These are phyloP conservation scores for Corynorhinus townsendii DNA, from an alignment of 2,113 vertebrate genomes.

Conservation along the genomic window DNA sequence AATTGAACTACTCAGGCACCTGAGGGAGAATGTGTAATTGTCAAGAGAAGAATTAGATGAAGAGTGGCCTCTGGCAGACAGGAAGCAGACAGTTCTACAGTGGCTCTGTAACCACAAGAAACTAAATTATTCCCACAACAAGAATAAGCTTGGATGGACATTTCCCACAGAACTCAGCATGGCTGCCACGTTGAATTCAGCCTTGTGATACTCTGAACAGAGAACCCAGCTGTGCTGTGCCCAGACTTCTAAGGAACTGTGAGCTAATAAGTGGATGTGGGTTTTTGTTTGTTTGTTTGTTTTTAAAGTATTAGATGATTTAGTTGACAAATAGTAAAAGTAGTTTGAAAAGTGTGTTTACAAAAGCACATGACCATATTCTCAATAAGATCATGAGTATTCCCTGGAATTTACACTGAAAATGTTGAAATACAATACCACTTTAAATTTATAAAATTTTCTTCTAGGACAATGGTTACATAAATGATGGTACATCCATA, in stretches of 20 bases:
- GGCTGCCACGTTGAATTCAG: no score
- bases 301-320: background rate
- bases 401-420: background rate
- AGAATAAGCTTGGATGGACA: no score
- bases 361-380: background rate
- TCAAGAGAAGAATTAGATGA: background rate
- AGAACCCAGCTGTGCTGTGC: no score
- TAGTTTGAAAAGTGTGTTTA: background rate
- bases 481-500: background rate
- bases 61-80: no score
- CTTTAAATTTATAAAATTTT: background rate
- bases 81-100: no score
- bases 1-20: background rate
- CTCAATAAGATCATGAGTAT: background rate
- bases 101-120: no score
- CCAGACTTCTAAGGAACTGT: no score
- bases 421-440: background rate
- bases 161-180: no score
- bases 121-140: no score
- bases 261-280: no score
- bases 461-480: background rate
- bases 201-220: no score
- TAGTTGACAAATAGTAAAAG: background rate
- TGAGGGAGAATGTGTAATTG: background rate
- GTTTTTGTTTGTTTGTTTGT: no score